Evolutionary conservation across 2,797 vertebrate genomes (phyloP), one percentile per base, ranked within the genome.

Genomic region (Cirrhinus molitorella): DNA sequence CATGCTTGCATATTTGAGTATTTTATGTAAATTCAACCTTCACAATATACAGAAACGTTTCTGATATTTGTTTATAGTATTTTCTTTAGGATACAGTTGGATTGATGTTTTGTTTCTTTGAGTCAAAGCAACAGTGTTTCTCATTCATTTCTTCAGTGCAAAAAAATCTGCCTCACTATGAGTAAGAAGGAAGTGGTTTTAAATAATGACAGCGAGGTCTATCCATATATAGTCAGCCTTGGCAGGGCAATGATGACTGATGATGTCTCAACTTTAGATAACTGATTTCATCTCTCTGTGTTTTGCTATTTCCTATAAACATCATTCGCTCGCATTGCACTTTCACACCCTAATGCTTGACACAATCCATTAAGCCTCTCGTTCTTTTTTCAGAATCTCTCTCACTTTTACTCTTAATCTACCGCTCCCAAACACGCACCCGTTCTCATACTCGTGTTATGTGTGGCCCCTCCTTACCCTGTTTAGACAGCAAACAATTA

Each of bases 221-320:
- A 79, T 73, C 87, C 89, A 89, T 90, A 90, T 87, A 89, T 89
- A 91, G 87, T 85, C 87, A 84, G 86, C 37, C 75, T 83, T 87
- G 81, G 85, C 85, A 82, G 81, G 83, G 88, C 85, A 90, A 83
- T 66, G 85, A 83, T 90, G 88, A 90, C 79, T 83, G 84, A 76
- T 63, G 82, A 76, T 85, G 82, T 83, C 74, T 84, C 71, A 77
- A 55, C 81, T 83, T 82, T 49, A 72, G 61, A 74, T 73, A 49
- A 66, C 59, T 85, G 83, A 72, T 67, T 81, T 83, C 72, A 40
- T 80, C 73, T 78, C 80, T 86, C 83, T 85, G 79, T 90, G 63
- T 85, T 83, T 28, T 79, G 80, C 51, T 16, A 71, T 80, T 6
- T 61, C 31, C 67, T 75, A 68, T 80, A 82, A 66, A 68, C 61